phyloP scores from a whole-genome alignment of 2,888 invertebrate genomes.

The Tetramorium bicarinatum region DNA sequence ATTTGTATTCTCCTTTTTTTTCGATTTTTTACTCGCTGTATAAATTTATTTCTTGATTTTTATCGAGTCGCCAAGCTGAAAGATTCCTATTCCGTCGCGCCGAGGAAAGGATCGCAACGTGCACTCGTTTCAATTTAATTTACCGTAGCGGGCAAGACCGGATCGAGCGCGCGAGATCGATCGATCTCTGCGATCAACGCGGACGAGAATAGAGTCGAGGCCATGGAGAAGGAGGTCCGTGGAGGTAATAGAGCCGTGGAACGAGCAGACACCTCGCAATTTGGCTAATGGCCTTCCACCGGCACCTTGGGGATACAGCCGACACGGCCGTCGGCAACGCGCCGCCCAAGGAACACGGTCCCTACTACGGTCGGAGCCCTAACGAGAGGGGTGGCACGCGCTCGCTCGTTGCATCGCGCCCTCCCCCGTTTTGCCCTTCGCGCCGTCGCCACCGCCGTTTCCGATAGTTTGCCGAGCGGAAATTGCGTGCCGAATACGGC shows the following conservation, averaged over 20 bases:
- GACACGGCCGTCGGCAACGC: constrained; percentile 50
- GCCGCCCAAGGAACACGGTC: constrained; percentile 58
- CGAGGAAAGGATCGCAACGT: neutral
- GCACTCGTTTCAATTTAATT: constrained; percentile 36
- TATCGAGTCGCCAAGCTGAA: neutral
- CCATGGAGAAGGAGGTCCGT: constrained; percentile 40
- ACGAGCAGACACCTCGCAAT: constrained; percentile 84
- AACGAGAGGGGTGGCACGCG: constrained; percentile 60
- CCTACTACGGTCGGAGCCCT: constrained; percentile 34
- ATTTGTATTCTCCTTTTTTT: neutral
- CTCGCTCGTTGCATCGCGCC: constrained; percentile 40
- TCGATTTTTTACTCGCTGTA: neutral
- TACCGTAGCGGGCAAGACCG: constrained; percentile 16
- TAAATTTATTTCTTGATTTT: neutral
- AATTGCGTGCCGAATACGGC: constrained; percentile 59
- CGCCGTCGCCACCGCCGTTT: constrained; percentile 34
- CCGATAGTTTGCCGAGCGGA: constrained; percentile 63
- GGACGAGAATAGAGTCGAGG: constrained; percentile 51
- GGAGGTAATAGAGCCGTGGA: constrained; percentile 83
- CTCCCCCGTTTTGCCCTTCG: neutral
- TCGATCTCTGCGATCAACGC: constrained; percentile 46
- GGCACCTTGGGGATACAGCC: constrained; percentile 69
- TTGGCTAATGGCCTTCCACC: constrained; percentile 84
- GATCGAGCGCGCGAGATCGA: constrained; percentile 45
- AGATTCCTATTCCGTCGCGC: neutral